Percentiles rank a stretch among this genome's conserved stretches.
Conservation (phyloP, 2,888 invertebrate species). For the Steinernema hermaphroditum region DNA sequence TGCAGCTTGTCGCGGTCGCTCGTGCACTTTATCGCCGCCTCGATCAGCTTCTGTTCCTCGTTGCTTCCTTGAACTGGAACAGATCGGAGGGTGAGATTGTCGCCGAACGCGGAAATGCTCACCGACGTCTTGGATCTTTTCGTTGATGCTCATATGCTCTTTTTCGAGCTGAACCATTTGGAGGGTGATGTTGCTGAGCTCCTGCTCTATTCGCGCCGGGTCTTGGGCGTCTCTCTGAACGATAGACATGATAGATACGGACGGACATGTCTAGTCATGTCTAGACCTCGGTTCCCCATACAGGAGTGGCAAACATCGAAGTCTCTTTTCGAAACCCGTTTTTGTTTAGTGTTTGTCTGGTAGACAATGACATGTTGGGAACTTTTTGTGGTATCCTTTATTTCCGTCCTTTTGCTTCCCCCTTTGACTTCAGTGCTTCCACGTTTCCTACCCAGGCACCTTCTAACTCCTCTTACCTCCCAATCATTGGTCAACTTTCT, state of each 20-base stretch:
- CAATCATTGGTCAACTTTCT: constrained; percentile 28
- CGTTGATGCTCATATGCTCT: constrained; percentile 36
- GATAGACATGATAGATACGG: too few species aligned
- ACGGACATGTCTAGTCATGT: too few species aligned
- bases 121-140: constrained; percentile 38
- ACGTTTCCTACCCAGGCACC: too few species aligned
- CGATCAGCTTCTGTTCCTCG: constrained; percentile 51
- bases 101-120: background rate
- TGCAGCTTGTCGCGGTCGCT: constrained; percentile 51
- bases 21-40: constrained; percentile 47
- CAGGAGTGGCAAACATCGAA: too few species aligned
- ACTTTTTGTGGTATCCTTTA: too few species aligned
- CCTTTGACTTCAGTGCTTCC: too few species aligned
- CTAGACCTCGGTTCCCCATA: too few species aligned
- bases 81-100: too few species aligned
- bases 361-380: too few species aligned
- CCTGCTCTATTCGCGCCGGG: constrained; percentile 37
- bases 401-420: too few species aligned
- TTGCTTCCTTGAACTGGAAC: constrained; percentile 44
- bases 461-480: background rate
- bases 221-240: constrained; percentile 43
- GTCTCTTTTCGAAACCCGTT: too few species aligned
- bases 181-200: constrained; percentile 41
- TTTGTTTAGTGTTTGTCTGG: too few species aligned
- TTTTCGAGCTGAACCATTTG: constrained; percentile 39